Percentiles rank a stretch among this genome's conserved stretches.
These are phyloP conservation scores for Callopanchax toddi DNA, from an alignment of 2,113 vertebrate genomes.

Conservation along the genomic window DNA sequence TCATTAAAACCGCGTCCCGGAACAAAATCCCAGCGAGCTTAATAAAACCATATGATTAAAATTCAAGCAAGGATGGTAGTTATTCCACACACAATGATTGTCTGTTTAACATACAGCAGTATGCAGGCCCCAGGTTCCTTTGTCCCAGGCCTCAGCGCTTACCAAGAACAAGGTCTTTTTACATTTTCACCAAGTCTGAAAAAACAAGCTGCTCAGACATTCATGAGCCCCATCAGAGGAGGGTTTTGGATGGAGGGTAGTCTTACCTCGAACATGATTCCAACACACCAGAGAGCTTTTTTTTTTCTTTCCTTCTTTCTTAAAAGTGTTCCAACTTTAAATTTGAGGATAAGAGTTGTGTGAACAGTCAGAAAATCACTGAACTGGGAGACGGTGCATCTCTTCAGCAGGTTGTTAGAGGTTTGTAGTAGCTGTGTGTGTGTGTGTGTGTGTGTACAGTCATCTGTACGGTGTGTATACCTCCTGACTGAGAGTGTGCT, in stretches of 20 bases:
- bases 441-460: conserved; percentile 18
- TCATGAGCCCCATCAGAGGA: conserved; percentile 30
- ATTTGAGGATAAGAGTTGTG: conserved; percentile 30
- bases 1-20: conserved; percentile 66
- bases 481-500: conserved; percentile 7
- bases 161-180: conserved; percentile 65
- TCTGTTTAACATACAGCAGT: conserved; percentile 70
- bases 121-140: conserved; percentile 63
- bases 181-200: conserved; percentile 57
- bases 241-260: conserved; percentile 20
- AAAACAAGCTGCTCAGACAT: conserved; percentile 69
- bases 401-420: conserved; percentile 43
- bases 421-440: conserved; percentile 17
- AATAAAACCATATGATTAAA: conserved; percentile 78
- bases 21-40: conserved; percentile 69
- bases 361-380: conserved; percentile 21
- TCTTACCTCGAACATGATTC: conserved; percentile 33
- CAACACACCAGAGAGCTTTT: conserved; percentile 22
- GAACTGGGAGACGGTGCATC: conserved; percentile 25
- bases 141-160: conserved; percentile 61
- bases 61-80: conserved; percentile 72
- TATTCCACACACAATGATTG: conserved; percentile 66
- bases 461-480: conserved; percentile 19
- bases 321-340: not conserved
- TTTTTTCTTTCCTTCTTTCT: not conserved